Percentiles rank a stretch among this genome's conserved stretches.
Evolutionary conservation across 30 jellyfish, hydroid and myxozoan species (phyloP).

Genomic region (Pseudorhiza aurosa): DNA sequence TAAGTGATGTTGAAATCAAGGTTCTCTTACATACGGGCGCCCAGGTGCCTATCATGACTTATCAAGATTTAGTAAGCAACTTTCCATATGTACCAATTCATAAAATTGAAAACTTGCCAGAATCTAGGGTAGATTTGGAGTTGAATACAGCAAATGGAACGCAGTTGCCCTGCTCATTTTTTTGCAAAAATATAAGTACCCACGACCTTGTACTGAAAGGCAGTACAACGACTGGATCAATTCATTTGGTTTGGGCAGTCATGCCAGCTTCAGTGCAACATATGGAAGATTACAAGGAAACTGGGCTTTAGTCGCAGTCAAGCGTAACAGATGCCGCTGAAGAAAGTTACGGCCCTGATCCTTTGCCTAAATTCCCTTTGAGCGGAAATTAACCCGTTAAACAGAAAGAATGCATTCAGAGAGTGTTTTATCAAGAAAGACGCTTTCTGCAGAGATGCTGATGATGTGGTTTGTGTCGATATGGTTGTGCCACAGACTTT

Average conservation of each 20-base stretch:
- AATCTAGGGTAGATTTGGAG: background rate
- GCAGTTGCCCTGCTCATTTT: background rate
- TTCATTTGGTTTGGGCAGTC: background rate
- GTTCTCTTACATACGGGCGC: constrained; percentile 16
- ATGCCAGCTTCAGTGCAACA: background rate
- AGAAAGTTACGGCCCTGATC: background rate
- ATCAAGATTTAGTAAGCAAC: background rate
- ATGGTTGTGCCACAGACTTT: constrained; percentile 35
- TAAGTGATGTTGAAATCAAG: background rate
- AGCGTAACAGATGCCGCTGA: background rate
- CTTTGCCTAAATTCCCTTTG: background rate
- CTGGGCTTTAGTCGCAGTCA: background rate
- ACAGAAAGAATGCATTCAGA: constrained; percentile 10
- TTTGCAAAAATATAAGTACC: background rate
- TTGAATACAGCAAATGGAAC: constrained; percentile 9
- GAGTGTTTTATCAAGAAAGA: constrained; percentile 16
- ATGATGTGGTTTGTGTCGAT: too few relatives aligned
- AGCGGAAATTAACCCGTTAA: background rate
- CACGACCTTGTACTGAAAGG: background rate
- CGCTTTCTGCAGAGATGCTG: constrained; percentile 14
- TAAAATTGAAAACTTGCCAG: background rate
- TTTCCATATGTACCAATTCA: background rate
- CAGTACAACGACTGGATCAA: background rate
- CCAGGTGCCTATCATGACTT: background rate
- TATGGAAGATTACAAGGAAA: background rate